Base-by-base conservation (phyloP, 1,140 invertebrate species). In the Hesperophylax magnus region DNA sequence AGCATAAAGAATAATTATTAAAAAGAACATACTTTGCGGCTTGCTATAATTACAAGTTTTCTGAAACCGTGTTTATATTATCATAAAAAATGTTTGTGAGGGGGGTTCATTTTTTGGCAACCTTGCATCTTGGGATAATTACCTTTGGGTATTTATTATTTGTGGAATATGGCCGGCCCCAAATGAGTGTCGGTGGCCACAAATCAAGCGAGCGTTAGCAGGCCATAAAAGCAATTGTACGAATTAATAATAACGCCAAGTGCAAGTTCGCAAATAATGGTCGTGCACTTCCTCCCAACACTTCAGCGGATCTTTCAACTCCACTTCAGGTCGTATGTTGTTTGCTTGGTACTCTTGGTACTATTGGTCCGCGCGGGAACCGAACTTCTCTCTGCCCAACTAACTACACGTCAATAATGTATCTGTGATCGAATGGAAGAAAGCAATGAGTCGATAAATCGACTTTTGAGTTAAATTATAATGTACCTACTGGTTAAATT, bases 121-220 rank as follows among this genome's bases (percentile, higher is more conserved):
- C 58, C 58, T 24, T 61, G 24, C 9, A 3, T 15, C 24, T 17
- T 22, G 24, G 22, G 63, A 67, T n/a, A 65, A 67, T 31, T 67
- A 67, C 14, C 27, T 31, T 22, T 34, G 17, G 22, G 63, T 31
- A 34, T 34, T 67, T 67, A 71, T 71, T 71, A 71, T 71, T 71
- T 71, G 67, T 52, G 34, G 34, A 71, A 52, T 52, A 71, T 52
- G 63, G 67, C 18, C 18, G 67, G 39, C 34, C 39, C 39, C 47
- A 47, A 75, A 75, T 58, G 72, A 75, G 53, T 34, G 56, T 72
- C 34, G 53, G 22, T 6, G 72, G 15, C 53, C 72, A 75, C 72
- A 75, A 75, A 75, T 75, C 72, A 75, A 17, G 22, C 17, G 24
- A 56, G 72, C 72, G 72, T 75, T 75, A 75, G 72, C 72, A 60